phyloP scores from a whole-genome alignment of 2,888 invertebrate genomes.

The Hetaerina titia region DNA sequence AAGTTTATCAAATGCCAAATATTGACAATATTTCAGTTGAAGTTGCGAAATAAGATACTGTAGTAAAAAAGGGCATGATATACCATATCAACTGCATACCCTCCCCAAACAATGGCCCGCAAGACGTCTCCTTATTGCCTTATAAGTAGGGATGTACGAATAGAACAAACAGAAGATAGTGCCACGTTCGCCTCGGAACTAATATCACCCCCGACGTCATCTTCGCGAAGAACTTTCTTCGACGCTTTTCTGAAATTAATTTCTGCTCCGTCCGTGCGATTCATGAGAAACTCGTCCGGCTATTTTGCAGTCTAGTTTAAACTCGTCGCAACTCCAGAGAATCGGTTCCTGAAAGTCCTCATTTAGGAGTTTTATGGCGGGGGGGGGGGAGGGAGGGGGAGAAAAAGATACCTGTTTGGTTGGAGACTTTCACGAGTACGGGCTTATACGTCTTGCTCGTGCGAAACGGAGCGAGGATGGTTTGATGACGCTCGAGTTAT shows the following conservation, averaged over 20 bases:
- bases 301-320: neutral
- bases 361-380: constrained; percentile 11
- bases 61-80: too few species aligned
- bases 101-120: too few species aligned
- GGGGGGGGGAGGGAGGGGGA: neutral
- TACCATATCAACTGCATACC: too few species aligned
- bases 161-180: neutral
- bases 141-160: too few species aligned
- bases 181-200: neutral
- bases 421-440: neutral
- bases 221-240: neutral
- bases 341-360: neutral
- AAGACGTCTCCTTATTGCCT: too few species aligned
- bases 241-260: neutral
- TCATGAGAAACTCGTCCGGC: neutral
- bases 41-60: too few species aligned
- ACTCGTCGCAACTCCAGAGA: neutral
- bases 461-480: neutral
- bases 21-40: too few species aligned
- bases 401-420: neutral
- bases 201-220: neutral
- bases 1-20: too few species aligned
- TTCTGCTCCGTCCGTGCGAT: neutral
- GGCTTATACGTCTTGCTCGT: neutral
- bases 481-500: neutral